Evolutionary conservation across 2,113 vertebrate genomes (phyloP).

Genomic region (Larimichthys polyactis): DNA sequence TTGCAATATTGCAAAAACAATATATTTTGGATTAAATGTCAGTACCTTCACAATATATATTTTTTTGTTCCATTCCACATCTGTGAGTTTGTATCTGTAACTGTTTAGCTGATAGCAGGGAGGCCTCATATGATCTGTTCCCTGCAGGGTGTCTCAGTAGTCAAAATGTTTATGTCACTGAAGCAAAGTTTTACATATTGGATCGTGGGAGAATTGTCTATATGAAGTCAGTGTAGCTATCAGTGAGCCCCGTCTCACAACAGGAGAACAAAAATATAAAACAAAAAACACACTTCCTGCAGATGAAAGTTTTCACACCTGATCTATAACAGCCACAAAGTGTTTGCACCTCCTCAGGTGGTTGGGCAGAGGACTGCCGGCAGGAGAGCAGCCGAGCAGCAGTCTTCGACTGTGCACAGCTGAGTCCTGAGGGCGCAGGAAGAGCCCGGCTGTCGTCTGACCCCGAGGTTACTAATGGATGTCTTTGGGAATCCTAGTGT

Average conservation of each 20-base stretch:
- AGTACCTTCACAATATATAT: too few relatives aligned
- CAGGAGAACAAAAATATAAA: neutral
- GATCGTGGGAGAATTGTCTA: neutral
- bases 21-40: too few relatives aligned
- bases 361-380: neutral
- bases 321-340: slow-evolving; percentile 30
- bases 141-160: neutral
- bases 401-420: slow-evolving; percentile 41
- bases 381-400: slow-evolving; percentile 43
- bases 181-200: neutral
- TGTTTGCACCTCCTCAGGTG: slow-evolving; percentile 44
- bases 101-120: neutral
- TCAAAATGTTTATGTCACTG: neutral
- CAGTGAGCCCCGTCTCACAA: neutral
- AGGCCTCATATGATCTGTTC: neutral
- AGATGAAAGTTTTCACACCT: slow-evolving; percentile 51
- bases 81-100: neutral
- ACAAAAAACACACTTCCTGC: neutral
- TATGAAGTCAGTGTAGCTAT: neutral
- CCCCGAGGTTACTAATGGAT: slow-evolving; percentile 52
- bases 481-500: slow-evolving; percentile 54
- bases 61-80: neutral
- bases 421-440: slow-evolving; percentile 37
- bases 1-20: too few relatives aligned
- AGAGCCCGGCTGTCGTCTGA: slow-evolving; percentile 55